phyloP scores from a whole-genome alignment of 2,797 vertebrate genomes.

The Hoplostethus mediterraneus region DNA sequence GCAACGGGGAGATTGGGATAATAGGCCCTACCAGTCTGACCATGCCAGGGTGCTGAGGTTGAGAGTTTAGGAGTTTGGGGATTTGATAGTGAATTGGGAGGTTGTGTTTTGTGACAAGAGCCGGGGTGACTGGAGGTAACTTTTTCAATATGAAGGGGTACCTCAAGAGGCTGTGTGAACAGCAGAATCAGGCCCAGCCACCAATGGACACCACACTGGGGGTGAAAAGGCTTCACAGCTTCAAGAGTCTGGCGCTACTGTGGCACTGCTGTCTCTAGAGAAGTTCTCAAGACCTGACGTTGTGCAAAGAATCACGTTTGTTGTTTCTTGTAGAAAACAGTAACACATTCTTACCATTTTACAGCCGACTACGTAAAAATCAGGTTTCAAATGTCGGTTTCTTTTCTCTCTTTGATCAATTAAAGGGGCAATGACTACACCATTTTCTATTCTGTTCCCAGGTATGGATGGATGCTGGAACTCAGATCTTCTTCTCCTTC shows the following conservation, averaged over 20 bases:
- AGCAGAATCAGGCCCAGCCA: not conserved
- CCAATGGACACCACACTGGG: not conserved
- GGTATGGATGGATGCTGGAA: slow-evolving; percentile 99
- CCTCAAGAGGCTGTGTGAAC: not conserved
- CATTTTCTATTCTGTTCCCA: slow-evolving; percentile 56
- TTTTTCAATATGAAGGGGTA: too few species aligned
- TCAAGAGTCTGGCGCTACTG: not conserved
- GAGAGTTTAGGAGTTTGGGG: not conserved
- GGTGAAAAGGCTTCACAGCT: not conserved
- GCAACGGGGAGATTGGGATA: slow-evolving; percentile 14
- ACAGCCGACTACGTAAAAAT: too few species aligned
- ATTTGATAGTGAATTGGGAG: not conserved
- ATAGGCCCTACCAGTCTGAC: slow-evolving; percentile 4
- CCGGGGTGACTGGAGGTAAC: too few species aligned
- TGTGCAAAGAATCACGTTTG: too few species aligned
- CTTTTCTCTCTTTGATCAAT: not conserved
- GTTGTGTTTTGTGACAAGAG: not conserved
- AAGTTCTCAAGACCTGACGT: too few species aligned
- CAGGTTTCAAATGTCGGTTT: too few species aligned
- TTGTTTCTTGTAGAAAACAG: too few species aligned
- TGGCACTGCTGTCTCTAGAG: too few species aligned
- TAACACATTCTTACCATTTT: too few species aligned
- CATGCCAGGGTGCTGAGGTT: slow-evolving; percentile 12
- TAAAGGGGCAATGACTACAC: not conserved
- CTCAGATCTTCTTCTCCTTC: slow-evolving; percentile 97